Evolutionary conservation across 2,888 invertebrate genomes (phyloP).

Genomic region (Papilio demoleus): DNA sequence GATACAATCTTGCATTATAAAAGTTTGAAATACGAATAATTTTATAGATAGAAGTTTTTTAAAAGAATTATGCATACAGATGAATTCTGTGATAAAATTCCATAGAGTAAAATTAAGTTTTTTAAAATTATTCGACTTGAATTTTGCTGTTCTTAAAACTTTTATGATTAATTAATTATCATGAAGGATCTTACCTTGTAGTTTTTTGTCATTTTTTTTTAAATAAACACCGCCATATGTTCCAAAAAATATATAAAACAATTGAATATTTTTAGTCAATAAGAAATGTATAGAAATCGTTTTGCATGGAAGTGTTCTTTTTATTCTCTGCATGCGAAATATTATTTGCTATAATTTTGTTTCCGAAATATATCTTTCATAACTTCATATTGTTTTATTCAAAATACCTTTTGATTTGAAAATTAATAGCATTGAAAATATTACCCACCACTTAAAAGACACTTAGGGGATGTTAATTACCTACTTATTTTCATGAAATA

Average conservation of each 20-base stretch:
- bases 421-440: no score
- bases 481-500: no score
- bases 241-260: slow-evolving; percentile 3
- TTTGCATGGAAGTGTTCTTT: slow-evolving; percentile 77
- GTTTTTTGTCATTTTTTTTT: slow-evolving; percentile 44
- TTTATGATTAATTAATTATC: neutral
- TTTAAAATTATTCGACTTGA: neutral
- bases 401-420: neutral
- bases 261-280: slow-evolving; percentile 49
- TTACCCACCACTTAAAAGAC: no score
- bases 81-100: slow-evolving; percentile 66
- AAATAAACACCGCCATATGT: neutral
- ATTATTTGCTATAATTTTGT: slow-evolving; percentile 59
- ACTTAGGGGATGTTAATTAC: no score
- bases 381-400: slow-evolving; percentile 39
- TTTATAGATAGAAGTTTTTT: slow-evolving; percentile 47
- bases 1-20: neutral
- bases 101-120: slow-evolving; percentile 24
- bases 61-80: slow-evolving; percentile 50
- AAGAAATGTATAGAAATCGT: slow-evolving; percentile 61
- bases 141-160: neutral
- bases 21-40: slow-evolving; percentile 42
- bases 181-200: neutral
- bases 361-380: slow-evolving; percentile 52
- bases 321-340: slow-evolving; percentile 73